Percentiles rank a stretch among this genome's conserved stretches.
Conservation (phyloP, 2,113 vertebrate species). For the Dicrurus megarhynchus region DNA sequence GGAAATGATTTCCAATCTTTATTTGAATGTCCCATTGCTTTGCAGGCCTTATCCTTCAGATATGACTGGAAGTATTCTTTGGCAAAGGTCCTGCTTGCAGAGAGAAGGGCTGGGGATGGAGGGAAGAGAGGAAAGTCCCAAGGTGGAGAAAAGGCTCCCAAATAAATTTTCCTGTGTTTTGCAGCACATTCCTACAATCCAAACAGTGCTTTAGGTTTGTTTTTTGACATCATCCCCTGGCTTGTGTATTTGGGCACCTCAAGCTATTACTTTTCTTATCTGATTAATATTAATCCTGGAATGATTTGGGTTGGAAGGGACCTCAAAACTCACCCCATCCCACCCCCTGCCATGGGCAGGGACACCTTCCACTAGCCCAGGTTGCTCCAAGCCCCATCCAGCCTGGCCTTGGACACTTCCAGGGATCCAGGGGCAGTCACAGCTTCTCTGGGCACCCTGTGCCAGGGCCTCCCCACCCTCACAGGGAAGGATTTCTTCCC, state of each 20-base stretch:
- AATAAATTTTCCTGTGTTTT: background rate
- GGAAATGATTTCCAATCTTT: background rate
- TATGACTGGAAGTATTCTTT: background rate
- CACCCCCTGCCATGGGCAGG: background rate
- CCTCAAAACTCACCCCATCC: accelerated
- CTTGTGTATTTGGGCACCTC: background rate
- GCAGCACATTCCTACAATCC: background rate
- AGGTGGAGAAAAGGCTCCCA: background rate
- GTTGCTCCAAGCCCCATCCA: accelerated
- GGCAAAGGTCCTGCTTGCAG: background rate
- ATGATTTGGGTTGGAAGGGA: background rate
- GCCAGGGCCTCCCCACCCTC: background rate
- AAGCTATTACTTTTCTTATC: background rate
- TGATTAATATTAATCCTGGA: background rate
- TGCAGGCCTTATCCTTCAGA: background rate
- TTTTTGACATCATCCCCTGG: background rate
- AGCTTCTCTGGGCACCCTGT: background rate
- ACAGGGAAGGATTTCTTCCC: background rate
- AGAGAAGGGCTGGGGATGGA: background rate
- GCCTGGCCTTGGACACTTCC: accelerated
- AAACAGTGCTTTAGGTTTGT: background rate
- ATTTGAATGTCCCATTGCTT: background rate
- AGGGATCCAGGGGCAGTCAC: background rate
- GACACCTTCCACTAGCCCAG: background rate
- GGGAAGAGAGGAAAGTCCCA: background rate